Conservation (phyloP, 1,140 invertebrate species). For the Rhynchophorus ferrugineus region DNA sequence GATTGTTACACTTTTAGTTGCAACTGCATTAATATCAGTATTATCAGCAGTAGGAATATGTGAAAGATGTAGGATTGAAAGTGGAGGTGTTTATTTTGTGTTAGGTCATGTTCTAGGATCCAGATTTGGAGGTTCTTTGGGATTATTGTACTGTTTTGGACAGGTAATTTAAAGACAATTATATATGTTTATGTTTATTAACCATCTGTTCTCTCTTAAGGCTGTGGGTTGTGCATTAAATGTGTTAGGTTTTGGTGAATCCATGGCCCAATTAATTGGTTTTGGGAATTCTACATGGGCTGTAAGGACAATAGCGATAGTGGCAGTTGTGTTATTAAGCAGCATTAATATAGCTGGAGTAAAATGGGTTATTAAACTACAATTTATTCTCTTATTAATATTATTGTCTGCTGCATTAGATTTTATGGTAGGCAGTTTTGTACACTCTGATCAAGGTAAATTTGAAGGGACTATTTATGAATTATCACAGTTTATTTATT, state of each 20-base stretch:
- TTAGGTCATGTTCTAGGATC: conserved; percentile 90
- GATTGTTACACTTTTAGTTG: no score
- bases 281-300: conserved; percentile 63
- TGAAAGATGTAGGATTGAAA: conserved; percentile 87
- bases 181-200: conserved; percentile 7
- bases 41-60: conserved; percentile 93
- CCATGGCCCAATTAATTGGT: conserved; percentile 78
- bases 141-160: conserved; percentile 91
- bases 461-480: conserved; percentile 2
- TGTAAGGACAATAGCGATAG: conserved; percentile 71
- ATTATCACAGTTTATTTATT: conserved; percentile 3
- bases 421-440: conserved; percentile 83
- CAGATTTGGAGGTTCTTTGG: conserved; percentile 83
- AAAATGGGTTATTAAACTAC: conserved; percentile 88
- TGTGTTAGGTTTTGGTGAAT: conserved; percentile 91
- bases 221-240: conserved; percentile 92
- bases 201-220: conserved; percentile 45
- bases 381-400: conserved; percentile 76
- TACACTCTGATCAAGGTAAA: conserved; percentile 56
- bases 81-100: conserved; percentile 93
- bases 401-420: conserved; percentile 79
- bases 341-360: conserved; percentile 86
- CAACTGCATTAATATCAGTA: conserved; percentile 82
- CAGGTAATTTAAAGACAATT: conserved; percentile 54
- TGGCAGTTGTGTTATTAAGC: conserved; percentile 72